phyloP scores from a whole-genome alignment of 1,140 invertebrate species.

The Delia radicum region DNA sequence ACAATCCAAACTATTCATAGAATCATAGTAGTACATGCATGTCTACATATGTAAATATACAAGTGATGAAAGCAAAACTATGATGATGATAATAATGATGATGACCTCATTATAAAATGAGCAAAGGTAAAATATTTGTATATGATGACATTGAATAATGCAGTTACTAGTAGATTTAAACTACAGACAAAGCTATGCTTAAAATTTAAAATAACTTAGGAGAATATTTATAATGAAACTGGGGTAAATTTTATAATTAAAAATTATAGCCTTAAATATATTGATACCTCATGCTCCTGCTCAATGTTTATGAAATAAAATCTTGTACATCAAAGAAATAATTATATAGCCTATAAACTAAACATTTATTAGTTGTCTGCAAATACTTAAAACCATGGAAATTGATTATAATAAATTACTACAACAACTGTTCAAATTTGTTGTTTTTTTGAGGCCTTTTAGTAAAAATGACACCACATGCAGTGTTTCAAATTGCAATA shows the following conservation, averaged over 20 bases:
- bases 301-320: too few relatives aligned
- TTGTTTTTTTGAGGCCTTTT: not conserved
- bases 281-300: too few relatives aligned
- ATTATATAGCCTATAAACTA: too few relatives aligned
- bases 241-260: too few relatives aligned
- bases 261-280: too few relatives aligned
- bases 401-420: not conserved
- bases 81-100: not conserved
- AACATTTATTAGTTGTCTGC: too few relatives aligned
- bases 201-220: too few relatives aligned
- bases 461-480: not conserved
- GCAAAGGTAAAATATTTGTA: not conserved
- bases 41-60: not conserved
- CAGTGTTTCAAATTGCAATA: constrained; percentile 15
- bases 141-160: constrained; percentile 9
- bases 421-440: not conserved
- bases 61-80: not conserved
- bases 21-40: not conserved
- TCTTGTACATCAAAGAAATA: too few relatives aligned
- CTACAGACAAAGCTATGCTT: too few relatives aligned
- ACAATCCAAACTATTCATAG: not conserved
- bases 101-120: constrained; percentile 16
- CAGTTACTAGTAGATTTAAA: constrained; percentile 1
- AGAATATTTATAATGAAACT: too few relatives aligned
- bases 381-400: constrained; percentile 3